These are phyloP conservation scores for Micropoecilia bifurca DNA, from an alignment of 2,797 vertebrate species.

Conservation along the genomic window DNA sequence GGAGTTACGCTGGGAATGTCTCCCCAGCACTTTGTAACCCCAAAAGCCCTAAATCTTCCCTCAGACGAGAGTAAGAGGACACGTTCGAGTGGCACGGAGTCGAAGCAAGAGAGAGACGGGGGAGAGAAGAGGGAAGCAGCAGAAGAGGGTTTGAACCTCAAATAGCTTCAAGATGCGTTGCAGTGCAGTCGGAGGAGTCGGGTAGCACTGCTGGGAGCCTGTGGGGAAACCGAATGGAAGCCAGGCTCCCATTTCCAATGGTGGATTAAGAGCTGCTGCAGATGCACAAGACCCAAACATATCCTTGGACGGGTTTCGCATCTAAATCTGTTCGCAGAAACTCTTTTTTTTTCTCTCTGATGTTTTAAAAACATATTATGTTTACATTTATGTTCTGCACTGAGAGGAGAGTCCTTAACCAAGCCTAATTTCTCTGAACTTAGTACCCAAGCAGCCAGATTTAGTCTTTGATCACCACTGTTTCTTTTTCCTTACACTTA, in stretches of 20 bases:
- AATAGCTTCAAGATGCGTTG: conserved; percentile 80
- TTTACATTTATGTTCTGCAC: background rate
- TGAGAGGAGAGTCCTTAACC: background rate
- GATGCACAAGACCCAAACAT: conserved; percentile 50
- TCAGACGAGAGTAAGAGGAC: conserved; percentile 39
- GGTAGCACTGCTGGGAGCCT: conserved; percentile 48
- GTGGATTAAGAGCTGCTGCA: conserved; percentile 66
- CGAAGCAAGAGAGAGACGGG: background rate
- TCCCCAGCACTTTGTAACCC: conserved; percentile 64
- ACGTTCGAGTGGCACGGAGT: conserved; percentile 7
- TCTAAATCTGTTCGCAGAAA: conserved; percentile 24
- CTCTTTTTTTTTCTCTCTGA: background rate
- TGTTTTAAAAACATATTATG: conserved; percentile 1
- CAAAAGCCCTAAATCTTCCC: conserved; percentile 70
- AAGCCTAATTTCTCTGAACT: background rate
- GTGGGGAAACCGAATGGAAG: conserved; percentile 63
- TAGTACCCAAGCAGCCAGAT: background rate
- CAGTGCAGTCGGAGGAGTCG: conserved; percentile 58
- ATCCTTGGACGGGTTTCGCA: conserved; percentile 22
- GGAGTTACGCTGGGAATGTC: conserved; percentile 64
- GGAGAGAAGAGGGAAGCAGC: conserved; percentile 11
- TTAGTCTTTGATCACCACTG: background rate
- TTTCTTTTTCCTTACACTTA: background rate
- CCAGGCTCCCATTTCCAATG: conserved; percentile 71
- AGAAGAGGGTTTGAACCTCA: conserved; percentile 67